Evolutionary conservation across 1,140 invertebrate genomes (phyloP).

Genomic region (Drosophila neocordata): DNA sequence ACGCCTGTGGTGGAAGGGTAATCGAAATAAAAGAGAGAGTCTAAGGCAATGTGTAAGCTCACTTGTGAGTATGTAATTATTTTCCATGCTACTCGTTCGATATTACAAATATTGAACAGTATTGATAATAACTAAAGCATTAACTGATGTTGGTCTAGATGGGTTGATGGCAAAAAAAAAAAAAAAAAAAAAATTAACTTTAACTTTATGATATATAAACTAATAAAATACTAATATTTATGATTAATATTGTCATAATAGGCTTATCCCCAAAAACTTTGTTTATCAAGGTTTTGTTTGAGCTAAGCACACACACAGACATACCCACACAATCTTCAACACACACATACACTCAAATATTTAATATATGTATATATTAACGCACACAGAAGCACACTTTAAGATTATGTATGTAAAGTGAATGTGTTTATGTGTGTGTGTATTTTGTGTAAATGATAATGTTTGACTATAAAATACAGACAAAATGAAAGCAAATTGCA

Average conservation of each 20-base stretch:
- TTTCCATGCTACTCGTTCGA: slow-evolving; percentile 65
- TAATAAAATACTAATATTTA: slow-evolving; percentile 53
- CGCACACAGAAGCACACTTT: slow-evolving; percentile 18
- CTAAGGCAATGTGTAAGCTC: slow-evolving; percentile 5
- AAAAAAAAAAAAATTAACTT: too few relatives aligned
- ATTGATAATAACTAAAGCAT: slow-evolving; percentile 63
- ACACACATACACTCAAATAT: neutral
- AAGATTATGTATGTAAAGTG: slow-evolving; percentile 3
- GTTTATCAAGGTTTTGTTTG: slow-evolving; percentile 55
- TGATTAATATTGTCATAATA: slow-evolving; percentile 61
- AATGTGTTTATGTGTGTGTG: too few relatives aligned
- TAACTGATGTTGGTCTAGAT: slow-evolving; percentile 17
- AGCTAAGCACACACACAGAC: slow-evolving; percentile 38
- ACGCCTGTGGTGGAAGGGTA: slow-evolving; percentile 34
- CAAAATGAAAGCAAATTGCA: neutral
- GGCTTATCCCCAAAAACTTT: slow-evolving; percentile 52
- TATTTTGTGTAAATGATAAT: slow-evolving; percentile 31
- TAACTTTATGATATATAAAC: slow-evolving; percentile 61
- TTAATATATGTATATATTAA: slow-evolving; percentile 14
- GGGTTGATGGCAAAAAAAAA: slow-evolving; percentile 7
- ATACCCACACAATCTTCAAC: slow-evolving; percentile 18
- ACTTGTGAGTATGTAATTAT: slow-evolving; percentile 51
- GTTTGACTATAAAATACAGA: slow-evolving; percentile 49
- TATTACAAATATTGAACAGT: slow-evolving; percentile 76
- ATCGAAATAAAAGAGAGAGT: neutral